Conservation (phyloP, 2,888 invertebrate species). For the Leptopterna dolabrata region DNA sequence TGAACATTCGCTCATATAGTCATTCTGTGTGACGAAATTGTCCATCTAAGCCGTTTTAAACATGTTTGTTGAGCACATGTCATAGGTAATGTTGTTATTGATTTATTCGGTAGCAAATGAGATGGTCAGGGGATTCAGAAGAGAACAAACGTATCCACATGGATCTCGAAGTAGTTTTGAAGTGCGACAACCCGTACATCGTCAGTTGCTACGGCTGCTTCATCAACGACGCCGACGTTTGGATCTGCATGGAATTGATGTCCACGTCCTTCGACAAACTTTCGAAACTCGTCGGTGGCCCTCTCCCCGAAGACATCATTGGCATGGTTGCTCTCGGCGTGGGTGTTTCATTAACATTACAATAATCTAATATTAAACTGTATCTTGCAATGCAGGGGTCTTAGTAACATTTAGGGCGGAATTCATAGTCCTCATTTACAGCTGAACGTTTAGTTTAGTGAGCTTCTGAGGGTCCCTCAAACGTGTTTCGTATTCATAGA, state of each 20-base stretch:
- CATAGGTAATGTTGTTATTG: too few species aligned
- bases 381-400: background rate
- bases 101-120: constrained; percentile 91
- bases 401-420: too few species aligned
- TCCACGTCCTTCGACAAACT: constrained; percentile 98
- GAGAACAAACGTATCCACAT: constrained; percentile 98
- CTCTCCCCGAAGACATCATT: constrained; percentile 95
- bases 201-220: constrained; percentile 98
- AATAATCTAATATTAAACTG: background rate
- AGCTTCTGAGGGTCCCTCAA: too few species aligned
- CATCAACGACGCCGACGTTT: constrained; percentile 96
- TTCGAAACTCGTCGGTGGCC: constrained; percentile 82
- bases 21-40: too few species aligned
- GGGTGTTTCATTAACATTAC: constrained; percentile 67
- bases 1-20: too few species aligned
- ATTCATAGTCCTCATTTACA: too few species aligned
- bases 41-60: too few species aligned
- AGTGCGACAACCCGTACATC: constrained; percentile 96
- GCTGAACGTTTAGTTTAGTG: too few species aligned
- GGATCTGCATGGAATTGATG: constrained; percentile 99
- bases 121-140: constrained; percentile 94
- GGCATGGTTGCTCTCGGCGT: constrained; percentile 98
- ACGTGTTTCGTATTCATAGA: too few species aligned
- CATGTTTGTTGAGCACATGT: too few species aligned
- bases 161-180: constrained; percentile 98